phyloP scores from a whole-genome alignment of 2,113 vertebrate species.

The Mus spicilegus region DNA sequence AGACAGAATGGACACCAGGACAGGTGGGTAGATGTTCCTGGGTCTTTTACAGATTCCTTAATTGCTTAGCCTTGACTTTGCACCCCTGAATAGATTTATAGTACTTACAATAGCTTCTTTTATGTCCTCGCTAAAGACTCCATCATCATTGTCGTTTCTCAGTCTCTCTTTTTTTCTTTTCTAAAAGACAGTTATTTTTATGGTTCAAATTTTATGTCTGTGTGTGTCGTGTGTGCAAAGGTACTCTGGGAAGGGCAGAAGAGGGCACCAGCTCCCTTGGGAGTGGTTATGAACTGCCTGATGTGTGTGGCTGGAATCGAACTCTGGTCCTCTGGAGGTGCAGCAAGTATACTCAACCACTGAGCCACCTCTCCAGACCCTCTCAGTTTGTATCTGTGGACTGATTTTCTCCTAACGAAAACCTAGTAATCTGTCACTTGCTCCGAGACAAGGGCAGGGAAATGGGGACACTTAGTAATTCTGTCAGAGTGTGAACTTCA shows the following conservation, averaged over 20 bases:
- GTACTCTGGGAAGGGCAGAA: not conserved
- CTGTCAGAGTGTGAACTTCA: not conserved
- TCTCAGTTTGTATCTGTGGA: not conserved
- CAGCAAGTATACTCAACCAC: not conserved
- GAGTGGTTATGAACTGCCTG: not conserved
- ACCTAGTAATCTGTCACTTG: not conserved
- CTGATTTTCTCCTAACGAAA: not conserved
- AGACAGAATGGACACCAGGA: constrained; percentile 83
- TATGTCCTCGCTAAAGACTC: not conserved
- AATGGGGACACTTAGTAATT: not conserved
- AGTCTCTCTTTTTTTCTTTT: not conserved
- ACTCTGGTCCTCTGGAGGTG: not conserved
- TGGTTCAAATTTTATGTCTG: not conserved
- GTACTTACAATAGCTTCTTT: not conserved
- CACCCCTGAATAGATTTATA: not conserved
- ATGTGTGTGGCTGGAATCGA: not conserved
- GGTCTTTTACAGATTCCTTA: not conserved
- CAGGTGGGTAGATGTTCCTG: constrained; percentile 81
- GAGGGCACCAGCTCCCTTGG: not conserved
- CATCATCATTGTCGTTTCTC: not conserved
- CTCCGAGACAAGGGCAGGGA: not conserved
- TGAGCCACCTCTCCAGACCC: not conserved
- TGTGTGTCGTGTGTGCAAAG: not conserved
- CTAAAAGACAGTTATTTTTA: not conserved
- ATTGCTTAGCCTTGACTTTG: not conserved